Base-by-base conservation (phyloP, 2,888 invertebrate species). In the Cistogaster globosa region DNA sequence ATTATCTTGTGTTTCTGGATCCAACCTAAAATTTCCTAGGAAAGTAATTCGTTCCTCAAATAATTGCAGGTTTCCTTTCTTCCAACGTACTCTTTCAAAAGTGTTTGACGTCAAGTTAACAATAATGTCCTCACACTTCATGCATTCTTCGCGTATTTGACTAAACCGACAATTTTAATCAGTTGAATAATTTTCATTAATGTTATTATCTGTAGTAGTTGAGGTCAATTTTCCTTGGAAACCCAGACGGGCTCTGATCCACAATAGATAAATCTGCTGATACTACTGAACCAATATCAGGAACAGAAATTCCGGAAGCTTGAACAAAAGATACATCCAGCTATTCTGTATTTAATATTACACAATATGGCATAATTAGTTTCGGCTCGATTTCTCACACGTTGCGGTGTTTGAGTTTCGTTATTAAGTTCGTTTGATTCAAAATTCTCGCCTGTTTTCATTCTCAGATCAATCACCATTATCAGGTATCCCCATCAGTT, bases 381-480 rank as follows among this genome's bases (percentile, higher is more conserved):
- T 26, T 26, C 26, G 26, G 26, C 26, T 26, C 26, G 26, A 26
- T 26, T 26, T 26, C 26, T 26, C 26, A 26, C 26, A 26, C 26
- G 26, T 26, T 26, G 26, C 4, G 26, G 58, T 71, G 65, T 65
- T 77, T 65, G 63, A 51, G 32, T 65, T 71, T 65, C 77, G 57
- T 83, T 58, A 77, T 63, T 78, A 20, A 83, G 63, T 75, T 84
- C 79, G 79, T 57, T 22, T 42, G 22, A n/a, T 45, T 63, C 42
- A 14, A 12, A 58, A 58, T 58, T 26, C n/a, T 45, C 63, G 14
- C 20, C 18, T 20, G 14, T 22, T 42, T 79, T 83, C 78, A 83
- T 83, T 62, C 12, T 74, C 78, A 60, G 83, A 83, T 38, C 51
- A 48, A 62, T 79, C 48, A 57, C 83, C 83, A 74, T 74, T 83